Evolutionary conservation across 2,113 vertebrate species (phyloP).

Genomic region (Catharus minimus): DNA sequence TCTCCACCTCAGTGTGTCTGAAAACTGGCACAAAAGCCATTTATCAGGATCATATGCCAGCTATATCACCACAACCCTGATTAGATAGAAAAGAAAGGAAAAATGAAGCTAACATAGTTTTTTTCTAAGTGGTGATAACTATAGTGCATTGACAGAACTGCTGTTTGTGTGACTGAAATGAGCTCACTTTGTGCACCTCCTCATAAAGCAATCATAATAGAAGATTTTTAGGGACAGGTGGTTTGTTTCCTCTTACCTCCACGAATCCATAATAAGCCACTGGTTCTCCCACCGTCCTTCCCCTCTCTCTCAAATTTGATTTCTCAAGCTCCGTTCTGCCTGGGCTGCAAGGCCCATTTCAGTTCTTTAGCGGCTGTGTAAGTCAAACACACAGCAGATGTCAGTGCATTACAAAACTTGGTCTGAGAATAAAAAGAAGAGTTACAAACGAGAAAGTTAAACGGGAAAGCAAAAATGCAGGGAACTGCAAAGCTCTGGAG

Average conservation of each 20-base stretch:
- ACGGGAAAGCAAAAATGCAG: neutral
- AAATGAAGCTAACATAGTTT: neutral
- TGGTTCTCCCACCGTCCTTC: neutral
- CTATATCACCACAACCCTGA: neutral
- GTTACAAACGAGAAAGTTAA: neutral
- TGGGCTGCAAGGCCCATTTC: neutral
- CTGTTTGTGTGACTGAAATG: neutral
- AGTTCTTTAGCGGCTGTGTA: neutral
- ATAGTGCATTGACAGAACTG: neutral
- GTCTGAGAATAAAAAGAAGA: neutral
- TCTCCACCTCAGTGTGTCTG: neutral
- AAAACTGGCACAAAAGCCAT: neutral
- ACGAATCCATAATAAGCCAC: neutral
- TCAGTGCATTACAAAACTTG: constrained; percentile 66
- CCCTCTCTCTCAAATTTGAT: neutral
- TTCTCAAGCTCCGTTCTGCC: rapidly evolving
- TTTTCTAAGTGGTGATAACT: neutral
- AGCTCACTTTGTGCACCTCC: neutral
- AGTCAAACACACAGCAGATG: constrained; percentile 69
- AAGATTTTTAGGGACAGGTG: neutral
- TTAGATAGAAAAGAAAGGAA: neutral
- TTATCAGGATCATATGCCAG: neutral
- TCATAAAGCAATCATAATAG: neutral
- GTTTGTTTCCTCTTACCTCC: neutral
- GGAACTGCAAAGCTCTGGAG: neutral